Percentiles rank a stretch among this genome's conserved stretches.
phyloP scores from a whole-genome alignment of 2,888 invertebrate species.

The Ephialtes manifestator region DNA sequence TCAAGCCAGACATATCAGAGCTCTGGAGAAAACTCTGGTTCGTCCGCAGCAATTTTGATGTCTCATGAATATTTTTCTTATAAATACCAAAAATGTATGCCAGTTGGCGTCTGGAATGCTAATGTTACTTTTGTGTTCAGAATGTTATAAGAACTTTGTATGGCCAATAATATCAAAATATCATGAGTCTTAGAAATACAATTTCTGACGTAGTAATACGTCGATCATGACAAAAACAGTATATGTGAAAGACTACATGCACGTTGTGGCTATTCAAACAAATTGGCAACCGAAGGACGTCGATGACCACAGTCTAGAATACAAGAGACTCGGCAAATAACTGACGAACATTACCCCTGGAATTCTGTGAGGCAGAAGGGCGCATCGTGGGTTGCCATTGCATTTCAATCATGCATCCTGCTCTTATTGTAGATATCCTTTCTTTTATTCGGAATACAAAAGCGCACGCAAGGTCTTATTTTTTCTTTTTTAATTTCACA shows the following conservation, averaged over 20 bases:
- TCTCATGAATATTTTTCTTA: not conserved
- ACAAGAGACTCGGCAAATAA: not conserved
- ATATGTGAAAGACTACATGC: not conserved
- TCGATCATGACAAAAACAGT: not conserved
- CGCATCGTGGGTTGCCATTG: conserved; percentile 2
- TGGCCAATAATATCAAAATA: not conserved
- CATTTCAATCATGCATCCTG: not conserved
- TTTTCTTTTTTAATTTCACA: not conserved
- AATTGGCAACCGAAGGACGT: not conserved
- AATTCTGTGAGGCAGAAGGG: not conserved
- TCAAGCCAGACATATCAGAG: conserved; percentile 8
- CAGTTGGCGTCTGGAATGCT: not conserved
- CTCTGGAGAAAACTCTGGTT: not conserved
- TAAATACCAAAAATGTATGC: not conserved
- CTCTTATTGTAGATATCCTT: not conserved
- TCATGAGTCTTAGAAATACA: not conserved
- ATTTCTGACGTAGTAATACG: not conserved
- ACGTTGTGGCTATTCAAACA: not conserved
- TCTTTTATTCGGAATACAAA: conserved; percentile 14
- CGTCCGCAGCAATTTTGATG: not conserved
- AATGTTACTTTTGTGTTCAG: not conserved
- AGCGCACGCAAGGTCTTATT: conserved; percentile 11
- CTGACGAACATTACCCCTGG: not conserved
- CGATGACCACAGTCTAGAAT: not conserved
- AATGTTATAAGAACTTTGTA: not conserved